Evolutionary conservation across 1,140 invertebrate genomes (phyloP).

Genomic region (Harlomillsia oculata): DNA sequence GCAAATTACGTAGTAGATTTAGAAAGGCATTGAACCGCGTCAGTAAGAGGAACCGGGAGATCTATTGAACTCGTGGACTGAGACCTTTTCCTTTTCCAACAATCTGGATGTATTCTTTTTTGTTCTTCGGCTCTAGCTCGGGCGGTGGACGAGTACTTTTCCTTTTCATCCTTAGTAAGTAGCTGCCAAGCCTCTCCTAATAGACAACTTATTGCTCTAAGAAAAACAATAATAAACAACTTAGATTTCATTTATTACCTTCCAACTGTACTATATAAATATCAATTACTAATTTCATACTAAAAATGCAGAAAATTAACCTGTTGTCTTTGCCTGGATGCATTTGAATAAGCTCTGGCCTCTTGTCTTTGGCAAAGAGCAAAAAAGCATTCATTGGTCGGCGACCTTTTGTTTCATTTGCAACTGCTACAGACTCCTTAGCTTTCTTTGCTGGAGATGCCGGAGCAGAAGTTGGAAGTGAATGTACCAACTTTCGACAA

Average conservation of each 20-base stretch:
- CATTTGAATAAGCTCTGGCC: conserved; percentile 46
- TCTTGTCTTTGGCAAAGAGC: conserved; percentile 48
- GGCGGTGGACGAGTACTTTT: conserved; percentile 43
- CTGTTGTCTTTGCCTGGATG: conserved; percentile 51
- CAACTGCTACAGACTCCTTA: conserved; percentile 6
- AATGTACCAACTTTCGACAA: background rate
- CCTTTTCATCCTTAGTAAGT: conserved; percentile 40
- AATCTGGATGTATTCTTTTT: conserved; percentile 48
- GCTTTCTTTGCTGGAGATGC: conserved; percentile 23
- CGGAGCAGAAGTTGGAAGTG: conserved; percentile 12
- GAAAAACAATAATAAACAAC: conserved; percentile 25
- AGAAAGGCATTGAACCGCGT: no score
- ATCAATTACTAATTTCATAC: conserved; percentile 5
- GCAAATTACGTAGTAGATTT: no score
- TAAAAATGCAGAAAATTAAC: conserved; percentile 35
- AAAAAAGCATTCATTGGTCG: conserved; percentile 53
- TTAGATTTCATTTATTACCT: background rate
- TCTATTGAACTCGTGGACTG: conserved; percentile 26
- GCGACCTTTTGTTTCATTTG: conserved; percentile 27
- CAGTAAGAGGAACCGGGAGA: no score
- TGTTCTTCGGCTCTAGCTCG: conserved; percentile 45
- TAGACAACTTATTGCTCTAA: conserved; percentile 48
- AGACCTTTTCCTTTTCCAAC: conserved; percentile 49
- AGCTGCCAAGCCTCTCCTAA: conserved; percentile 48
- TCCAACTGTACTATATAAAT: background rate